Evolutionary conservation across 2,797 vertebrate genomes (phyloP).

Genomic region (Neostethus bicornis): DNA sequence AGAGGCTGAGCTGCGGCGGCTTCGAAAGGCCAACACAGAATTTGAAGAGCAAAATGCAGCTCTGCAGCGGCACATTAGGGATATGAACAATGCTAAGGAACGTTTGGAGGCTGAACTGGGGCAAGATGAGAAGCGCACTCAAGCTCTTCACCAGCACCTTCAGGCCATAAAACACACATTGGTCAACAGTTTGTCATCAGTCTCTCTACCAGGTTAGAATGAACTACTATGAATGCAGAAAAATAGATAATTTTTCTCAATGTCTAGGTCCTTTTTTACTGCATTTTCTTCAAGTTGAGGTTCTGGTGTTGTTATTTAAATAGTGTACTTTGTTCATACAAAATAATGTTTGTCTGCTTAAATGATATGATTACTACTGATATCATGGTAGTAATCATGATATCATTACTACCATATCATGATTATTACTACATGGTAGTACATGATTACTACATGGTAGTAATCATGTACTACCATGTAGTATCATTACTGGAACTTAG

Average conservation of each 20-base stretch:
- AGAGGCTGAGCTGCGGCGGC: slow-evolving; percentile 92
- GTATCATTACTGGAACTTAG: too few relatives aligned
- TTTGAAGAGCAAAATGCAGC: slow-evolving; percentile 97
- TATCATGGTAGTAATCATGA: too few relatives aligned
- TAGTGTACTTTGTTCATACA: background rate
- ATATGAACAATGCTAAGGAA: slow-evolving; percentile 95
- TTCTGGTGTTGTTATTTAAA: background rate
- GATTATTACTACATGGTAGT: too few relatives aligned
- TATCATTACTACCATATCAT: too few relatives aligned
- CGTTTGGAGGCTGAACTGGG: slow-evolving; percentile 94
- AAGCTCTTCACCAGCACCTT: slow-evolving; percentile 92
- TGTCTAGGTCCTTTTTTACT: background rate
- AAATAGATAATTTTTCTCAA: background rate
- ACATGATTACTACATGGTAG: too few relatives aligned
- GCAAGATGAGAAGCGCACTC: slow-evolving; percentile 90
- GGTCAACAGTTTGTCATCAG: slow-evolving; percentile 89
- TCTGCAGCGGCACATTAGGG: slow-evolving; percentile 94
- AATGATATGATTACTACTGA: background rate
- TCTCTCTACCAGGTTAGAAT: slow-evolving; percentile 89
- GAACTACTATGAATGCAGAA: background rate
- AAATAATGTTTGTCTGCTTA: background rate
- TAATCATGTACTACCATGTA: too few relatives aligned
- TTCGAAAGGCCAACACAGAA: slow-evolving; percentile 95
- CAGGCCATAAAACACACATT: slow-evolving; percentile 91
- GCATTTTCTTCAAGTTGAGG: background rate